Evolutionary conservation across 2,113 vertebrate species (phyloP), one percentile per base, ranked within the genome.

Genomic region (Eretmochelys imbricata): DNA sequence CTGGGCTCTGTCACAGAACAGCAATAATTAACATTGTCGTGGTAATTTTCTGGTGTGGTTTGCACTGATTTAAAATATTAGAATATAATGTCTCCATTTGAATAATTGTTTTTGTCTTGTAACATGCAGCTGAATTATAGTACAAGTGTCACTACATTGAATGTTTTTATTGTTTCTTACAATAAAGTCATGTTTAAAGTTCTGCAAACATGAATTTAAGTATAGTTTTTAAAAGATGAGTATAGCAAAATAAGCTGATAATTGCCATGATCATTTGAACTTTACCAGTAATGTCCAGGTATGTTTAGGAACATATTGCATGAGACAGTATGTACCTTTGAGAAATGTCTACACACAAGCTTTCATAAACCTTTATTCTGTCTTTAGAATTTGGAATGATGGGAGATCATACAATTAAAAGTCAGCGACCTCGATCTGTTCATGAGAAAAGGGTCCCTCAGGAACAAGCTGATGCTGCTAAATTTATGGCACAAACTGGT

Each of bases 401-500:
- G 99, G 99, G 99, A 99, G 99, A 99, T 99, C 99, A 99, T 99
- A 99, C 99, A 99, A 99, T 99, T 99, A 99, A 99, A 99, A 99
- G 99, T 99, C 99, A 99, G 99, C 99, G 99, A 99, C 99, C 99
- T 99, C 99, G 99, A 99, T 99, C 99, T 99, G 99, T 99, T 99
- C 99, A 99, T 99, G 99, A 99, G 98, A 99, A 99, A 99, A 99
- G 99, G 99, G 99, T 99, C 99, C 99, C 98, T 99, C 99, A 99
- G 99, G 99, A 99, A 98, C 99, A 99, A 99, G 99, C 99, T 99
- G 99, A 99, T 98, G 99, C 99, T 99, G 99, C 99, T 99, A 99
- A 99, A 99, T 99, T 99, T 99, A 99, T 99, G 99, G 99, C 99
- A 99, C 99, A 99, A 99, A 99, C 99, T 99, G 99, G 99, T 99